Evolutionary conservation across 1,140 invertebrate species (phyloP), one percentile per base, ranked within the genome.

Genomic region (Danaus plexippus): DNA sequence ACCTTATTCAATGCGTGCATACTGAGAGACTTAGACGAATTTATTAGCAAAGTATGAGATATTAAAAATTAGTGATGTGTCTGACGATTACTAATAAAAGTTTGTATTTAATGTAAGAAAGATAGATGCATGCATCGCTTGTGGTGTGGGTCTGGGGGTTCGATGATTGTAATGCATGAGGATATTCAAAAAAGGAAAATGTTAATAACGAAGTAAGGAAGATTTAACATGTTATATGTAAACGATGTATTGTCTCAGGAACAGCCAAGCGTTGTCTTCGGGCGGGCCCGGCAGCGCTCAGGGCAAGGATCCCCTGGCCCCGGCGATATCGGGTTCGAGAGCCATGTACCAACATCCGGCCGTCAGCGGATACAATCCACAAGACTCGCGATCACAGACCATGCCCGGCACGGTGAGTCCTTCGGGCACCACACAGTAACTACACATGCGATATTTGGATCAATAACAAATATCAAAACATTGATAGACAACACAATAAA

Each of bases 331-430:
- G 6, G 71, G 75, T 48, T 75, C 77, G 0, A 76, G 80, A 11
- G 63, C 55, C 49, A 66, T 88, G 65, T 88, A 88, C 59, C 84
- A 85, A 57, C 85, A 87, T 55, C 76, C 82, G 0, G 75, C 84
- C 0, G 84, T 85, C 59, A 82, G 67, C 42, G 81, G 81, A 5
- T 87, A 87, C 73, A 85, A 77, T 54, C 68, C 80, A 13, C 85
- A 86, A 64, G 85, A 88, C 60, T 70, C 75, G 7, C 63, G 81
- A 9, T 61, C 67, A 7, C 80, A 82, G 57, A 53, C 61, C 6
- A 68, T 84, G 70, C 73, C 87, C 1, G 83, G 87, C 50, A 71
- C 80, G 67, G 84, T 85, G 74, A 77, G 68, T 57, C 22, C 22
- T 32, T 32, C 22, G 22, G 22, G 22, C 22, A 32, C 22, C 5